Percentiles rank a stretch among this genome's conserved stretches.
These are phyloP conservation scores for Dendrocincla fuliginosa DNA, from an alignment of 2,797 vertebrate species.

Conservation along the genomic window DNA sequence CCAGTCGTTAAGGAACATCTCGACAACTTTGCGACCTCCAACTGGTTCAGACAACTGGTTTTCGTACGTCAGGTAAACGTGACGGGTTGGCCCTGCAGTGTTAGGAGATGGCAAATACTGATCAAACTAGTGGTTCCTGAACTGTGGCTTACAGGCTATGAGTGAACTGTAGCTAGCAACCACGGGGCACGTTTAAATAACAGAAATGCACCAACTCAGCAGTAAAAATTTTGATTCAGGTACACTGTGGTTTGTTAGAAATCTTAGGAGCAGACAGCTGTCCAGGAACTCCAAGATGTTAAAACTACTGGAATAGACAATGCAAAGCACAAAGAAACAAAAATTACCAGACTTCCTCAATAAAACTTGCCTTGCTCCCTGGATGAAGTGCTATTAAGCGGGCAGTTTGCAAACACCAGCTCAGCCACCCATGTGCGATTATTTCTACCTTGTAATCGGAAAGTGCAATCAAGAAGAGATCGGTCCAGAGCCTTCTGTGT, in stretches of 20 bases:
- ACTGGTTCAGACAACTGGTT: constrained; percentile 96
- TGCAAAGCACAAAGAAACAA: neutral
- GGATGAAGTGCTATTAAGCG: constrained; percentile 91
- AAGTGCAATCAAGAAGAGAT: constrained; percentile 96
- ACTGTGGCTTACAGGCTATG: neutral
- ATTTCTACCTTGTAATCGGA: constrained; percentile 96
- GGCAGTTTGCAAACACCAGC: constrained; percentile 94
- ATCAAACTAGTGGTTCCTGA: neutral
- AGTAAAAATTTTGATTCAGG: neutral
- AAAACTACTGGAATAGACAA: neutral
- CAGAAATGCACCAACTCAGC: neutral
- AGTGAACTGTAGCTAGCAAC: neutral
- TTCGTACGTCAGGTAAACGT: constrained; percentile 96
- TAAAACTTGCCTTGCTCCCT: constrained; percentile 90
- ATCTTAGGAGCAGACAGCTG: neutral
- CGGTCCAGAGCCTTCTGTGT: constrained; percentile 91
- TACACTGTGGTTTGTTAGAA: neutral
- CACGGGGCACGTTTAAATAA: neutral
- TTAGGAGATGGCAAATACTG: neutral
- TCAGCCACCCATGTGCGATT: constrained; percentile 98
- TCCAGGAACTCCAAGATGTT: neutral
- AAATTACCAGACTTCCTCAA: neutral
- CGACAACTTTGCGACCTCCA: constrained; percentile 95
- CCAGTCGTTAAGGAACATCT: constrained; percentile 99
- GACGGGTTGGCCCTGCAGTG: constrained; percentile 88